phyloP scores from a whole-genome alignment of 2,113 vertebrate genomes.

The Oplegnathus fasciatus region DNA sequence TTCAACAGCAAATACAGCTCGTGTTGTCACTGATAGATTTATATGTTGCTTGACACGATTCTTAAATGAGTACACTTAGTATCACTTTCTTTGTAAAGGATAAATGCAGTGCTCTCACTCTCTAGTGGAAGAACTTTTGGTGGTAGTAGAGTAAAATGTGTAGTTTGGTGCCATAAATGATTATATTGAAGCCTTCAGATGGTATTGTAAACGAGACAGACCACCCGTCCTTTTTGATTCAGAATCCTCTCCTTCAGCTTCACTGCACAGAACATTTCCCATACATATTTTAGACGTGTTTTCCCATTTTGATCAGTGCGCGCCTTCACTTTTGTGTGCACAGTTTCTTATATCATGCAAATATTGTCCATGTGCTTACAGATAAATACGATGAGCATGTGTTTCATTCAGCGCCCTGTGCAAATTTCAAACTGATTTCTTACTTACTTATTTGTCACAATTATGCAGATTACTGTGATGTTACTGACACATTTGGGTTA shows the following conservation, averaged over 20 bases:
- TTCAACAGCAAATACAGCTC: not conserved
- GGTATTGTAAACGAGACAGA: not conserved
- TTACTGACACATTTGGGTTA: not conserved
- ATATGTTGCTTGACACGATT: not conserved
- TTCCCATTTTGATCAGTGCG: not conserved
- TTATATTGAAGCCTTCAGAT: not conserved
- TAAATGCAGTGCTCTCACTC: not conserved
- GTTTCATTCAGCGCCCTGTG: not conserved
- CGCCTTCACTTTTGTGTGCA: not conserved
- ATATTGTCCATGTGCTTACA: not conserved
- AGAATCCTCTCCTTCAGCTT: not conserved
- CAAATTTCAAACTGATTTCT: not conserved
- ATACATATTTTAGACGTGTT: not conserved
- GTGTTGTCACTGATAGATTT: not conserved
- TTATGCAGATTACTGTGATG: not conserved
- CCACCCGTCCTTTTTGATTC: not conserved
- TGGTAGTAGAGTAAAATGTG: not conserved
- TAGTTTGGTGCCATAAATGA: not conserved
- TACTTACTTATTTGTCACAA: not conserved
- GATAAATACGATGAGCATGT: not conserved
- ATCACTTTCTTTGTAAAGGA: constrained; percentile 16
- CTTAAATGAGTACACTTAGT: not conserved
- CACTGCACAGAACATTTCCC: constrained; percentile 14
- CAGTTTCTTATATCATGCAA: constrained; percentile 1
- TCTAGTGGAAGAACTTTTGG: constrained; percentile 12